Base-by-base conservation (phyloP, 1,140 invertebrate genomes). In the Lamellibrachia luymesi region DNA sequence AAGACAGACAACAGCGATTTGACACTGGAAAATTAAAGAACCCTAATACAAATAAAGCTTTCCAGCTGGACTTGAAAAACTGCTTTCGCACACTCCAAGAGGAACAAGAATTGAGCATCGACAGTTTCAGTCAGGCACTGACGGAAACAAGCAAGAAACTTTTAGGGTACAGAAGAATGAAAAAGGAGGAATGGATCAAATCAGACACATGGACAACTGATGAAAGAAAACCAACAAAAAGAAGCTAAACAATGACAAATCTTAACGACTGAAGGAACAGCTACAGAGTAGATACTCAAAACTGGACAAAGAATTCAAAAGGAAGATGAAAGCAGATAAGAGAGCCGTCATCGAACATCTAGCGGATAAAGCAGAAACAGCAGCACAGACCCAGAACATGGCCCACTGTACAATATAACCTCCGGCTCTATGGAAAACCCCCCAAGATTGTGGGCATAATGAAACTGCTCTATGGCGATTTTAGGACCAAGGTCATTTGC, bases 131-230 rank as follows among this genome's bases (percentile, higher is more conserved):
- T 38, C 90, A 91, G 4, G 90, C 22, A 91, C 27, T 91, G 25
- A 91, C 90, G 25, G 2, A 91, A 91, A n/a, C 90, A 91, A 91
- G 90, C 50, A 91, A 91, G 90, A n/a, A 91, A 91, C 2, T 5
- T 91, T 91, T 91, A 91, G 90, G 90, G 4, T 91, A 91, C 5
- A 4, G n/a, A 91, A 91, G 25, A 91, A 91, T 95, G 27, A 91
- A n/a, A n/a, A 91, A 91, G 27, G 90, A 91, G 27, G 90, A 91
- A 91, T 91, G 50, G 50, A 38, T 92, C 94, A 95, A 10, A 80
- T 22, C 17, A 22, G 17, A 80, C 64, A 80, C 64, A 80, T n/a
- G n/a, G n/a, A n/a, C n/a, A n/a, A n/a, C n/a, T n/a, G n/a, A n/a
- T n/a, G n/a, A n/a, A n/a, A n/a, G n/a, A n/a, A n/a, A n/a, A n/a